Conservation (phyloP, 2,113 vertebrate species). For the Callorhinus ursinus region DNA sequence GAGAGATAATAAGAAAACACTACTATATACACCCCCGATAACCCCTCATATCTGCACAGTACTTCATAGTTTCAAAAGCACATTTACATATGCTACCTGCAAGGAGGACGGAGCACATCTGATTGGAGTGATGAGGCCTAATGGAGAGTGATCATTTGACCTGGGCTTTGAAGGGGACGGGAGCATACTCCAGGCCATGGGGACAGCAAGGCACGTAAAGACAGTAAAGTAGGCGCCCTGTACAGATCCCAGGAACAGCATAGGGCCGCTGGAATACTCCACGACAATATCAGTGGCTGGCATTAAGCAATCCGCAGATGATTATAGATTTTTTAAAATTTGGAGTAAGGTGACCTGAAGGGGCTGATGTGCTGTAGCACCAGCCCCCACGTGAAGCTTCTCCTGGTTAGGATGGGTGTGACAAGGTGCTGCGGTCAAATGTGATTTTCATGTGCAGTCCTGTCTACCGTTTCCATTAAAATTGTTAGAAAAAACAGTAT, state of each 20-base stretch:
- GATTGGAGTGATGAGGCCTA: neutral
- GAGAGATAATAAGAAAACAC: neutral
- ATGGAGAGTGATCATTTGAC: neutral
- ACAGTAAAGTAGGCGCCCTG: neutral
- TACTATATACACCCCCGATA: neutral
- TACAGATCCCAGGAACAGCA: accelerated
- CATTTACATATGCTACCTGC: neutral
- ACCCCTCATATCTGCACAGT: accelerated
- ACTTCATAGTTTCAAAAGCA: neutral
- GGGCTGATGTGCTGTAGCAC: neutral
- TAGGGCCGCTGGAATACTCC: neutral
- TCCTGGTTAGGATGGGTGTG: neutral
- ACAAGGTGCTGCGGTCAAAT: neutral
- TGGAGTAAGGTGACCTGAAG: neutral
- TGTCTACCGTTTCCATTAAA: neutral
- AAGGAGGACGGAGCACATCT: neutral
- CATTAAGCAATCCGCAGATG: neutral
- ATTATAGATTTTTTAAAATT: neutral
- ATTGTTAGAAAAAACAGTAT: neutral
- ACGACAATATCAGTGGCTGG: neutral
- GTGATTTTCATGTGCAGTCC: neutral
- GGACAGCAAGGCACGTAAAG: accelerated
- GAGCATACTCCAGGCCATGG: accelerated
- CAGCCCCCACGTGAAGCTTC: accelerated
- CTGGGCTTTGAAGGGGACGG: neutral